Evolutionary conservation across 2,888 invertebrate species (phyloP), one percentile per base, ranked within the genome.

Genomic region (Chrysomela aeneicollis): DNA sequence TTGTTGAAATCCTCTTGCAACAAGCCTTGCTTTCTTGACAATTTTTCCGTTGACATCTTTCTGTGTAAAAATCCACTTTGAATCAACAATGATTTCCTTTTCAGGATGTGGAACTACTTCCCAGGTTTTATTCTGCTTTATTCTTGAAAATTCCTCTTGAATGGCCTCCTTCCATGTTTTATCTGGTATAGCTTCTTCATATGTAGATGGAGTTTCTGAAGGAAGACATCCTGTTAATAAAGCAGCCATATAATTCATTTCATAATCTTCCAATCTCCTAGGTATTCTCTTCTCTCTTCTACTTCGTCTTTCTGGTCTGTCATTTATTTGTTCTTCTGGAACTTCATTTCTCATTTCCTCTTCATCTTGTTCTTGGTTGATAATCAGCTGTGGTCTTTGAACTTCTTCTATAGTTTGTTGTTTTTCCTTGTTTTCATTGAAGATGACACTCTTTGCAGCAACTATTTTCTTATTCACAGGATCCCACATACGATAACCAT

Each of bases 401-500:
- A 8, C 17, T 46, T 37, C 42, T 18, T 12, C 42, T 42, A 35
- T 47, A 26, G 35, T 57, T 59, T 37, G 9, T 61, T 19, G 12
- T 37, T 1, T 53, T 61, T 46, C 1, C 26, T 42, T 50, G 19
- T 59, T 53, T 21, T 68, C 66, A 49, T 68, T 42, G 57, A 70
- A 66, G 46, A 66, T 58, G 12, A 68, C 61, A 64, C 66, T 52
- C 51, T 61, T 55, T 50, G 37, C 65, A 51, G 9, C 47, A 26
- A 68, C 26, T 12, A 68, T 32, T 54, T 66, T 68, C 30, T 21
- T 37, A 19, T 61, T 19, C n/a, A 15, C 18, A 17, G 50, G 32
- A 19, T 69, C 32, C 65, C 67, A 69, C 15, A 67, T 50, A 18
- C 67, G 49, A 30, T 67, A 71, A 17, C 67, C 67, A 64, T 70